Evolutionary conservation across 1,140 invertebrate species (phyloP), one percentile per base, ranked within the genome.

Genomic region (Sycophila sp.): DNA sequence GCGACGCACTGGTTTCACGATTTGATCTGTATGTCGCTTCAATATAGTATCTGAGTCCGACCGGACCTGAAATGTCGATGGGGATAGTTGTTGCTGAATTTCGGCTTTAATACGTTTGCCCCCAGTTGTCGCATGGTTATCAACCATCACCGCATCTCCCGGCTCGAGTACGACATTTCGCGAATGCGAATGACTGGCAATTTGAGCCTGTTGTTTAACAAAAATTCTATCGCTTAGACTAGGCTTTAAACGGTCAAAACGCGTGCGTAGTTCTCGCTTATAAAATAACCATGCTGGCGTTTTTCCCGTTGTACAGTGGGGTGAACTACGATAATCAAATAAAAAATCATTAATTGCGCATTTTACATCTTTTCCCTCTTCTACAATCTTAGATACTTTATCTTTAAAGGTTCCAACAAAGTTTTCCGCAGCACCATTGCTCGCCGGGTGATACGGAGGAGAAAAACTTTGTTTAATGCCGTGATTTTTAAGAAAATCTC

Each of bases 131-230:
- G 47, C 42, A 51, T 40, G 36, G 26, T 70, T 47, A 19, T 70
- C 68, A 1, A 63, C 26, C 68, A 62, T 53, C 3, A 70, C 47
- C 5, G 7, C 8, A 19, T 70, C 68, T n/a, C 34, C 68, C 45
- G 19, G 24, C 24, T 32, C 28, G 5, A 38, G 58, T n/a, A 26
- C 36, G 22, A 55, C 45, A 19, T 70, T 70, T 11, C 68, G 40
- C 13, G 17, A 24, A 15, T 34, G 22, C 11, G 19, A 15, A n/a
- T 24, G 34, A 38, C 4, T 30, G 8, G 19, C 32, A 15, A 70
- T 55, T 55, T 70, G 58, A 10, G 24, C 11, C 10, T 0, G 4
- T 53, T 70, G 36, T 40, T 40, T 40, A 5, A 13, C 36, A 2
- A 11, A 3, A 13, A 69, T 28, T 11, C 13, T 59, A 10, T 13